A percentile compares a stretch with the other conserved stretches of the same genome.
phyloP scores from a whole-genome alignment of 2,797 vertebrate species.

The Cirrhinus molitorella region DNA sequence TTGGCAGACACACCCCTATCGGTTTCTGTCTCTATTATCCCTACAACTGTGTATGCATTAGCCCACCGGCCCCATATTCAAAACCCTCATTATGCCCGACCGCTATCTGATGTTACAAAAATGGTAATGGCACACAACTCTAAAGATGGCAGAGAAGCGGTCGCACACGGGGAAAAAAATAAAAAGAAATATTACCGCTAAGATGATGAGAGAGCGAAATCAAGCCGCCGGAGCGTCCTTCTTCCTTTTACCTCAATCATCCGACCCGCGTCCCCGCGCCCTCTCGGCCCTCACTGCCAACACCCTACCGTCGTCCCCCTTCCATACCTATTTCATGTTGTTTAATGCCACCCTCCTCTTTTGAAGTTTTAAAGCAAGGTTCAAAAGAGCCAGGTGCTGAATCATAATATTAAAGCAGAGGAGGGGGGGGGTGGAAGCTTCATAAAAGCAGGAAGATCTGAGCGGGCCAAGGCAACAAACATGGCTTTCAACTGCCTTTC shows the following conservation, averaged over 20 bases:
- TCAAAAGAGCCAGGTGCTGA: slow-evolving; percentile 94
- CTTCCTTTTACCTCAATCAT: slow-evolving; percentile 42
- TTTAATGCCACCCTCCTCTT: slow-evolving; percentile 90
- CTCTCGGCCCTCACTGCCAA: slow-evolving; percentile 41
- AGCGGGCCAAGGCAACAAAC: slow-evolving; percentile 90
- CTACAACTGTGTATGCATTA: slow-evolving; percentile 80
- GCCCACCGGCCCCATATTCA: slow-evolving; percentile 85
- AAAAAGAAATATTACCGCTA: slow-evolving; percentile 82
- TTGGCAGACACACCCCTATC: slow-evolving; percentile 81
- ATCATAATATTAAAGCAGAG: slow-evolving; percentile 92
- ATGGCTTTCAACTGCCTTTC: slow-evolving; percentile 98
- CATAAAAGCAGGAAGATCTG: slow-evolving; percentile 90
- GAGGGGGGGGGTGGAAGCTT: slow-evolving; percentile 77
- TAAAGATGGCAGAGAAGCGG: slow-evolving; percentile 89
- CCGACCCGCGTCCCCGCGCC: background rate
- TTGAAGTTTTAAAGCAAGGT: slow-evolving; percentile 94
- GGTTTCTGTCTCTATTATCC: slow-evolving; percentile 79
- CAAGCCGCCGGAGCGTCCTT: slow-evolving; percentile 77
- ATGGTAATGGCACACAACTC: slow-evolving; percentile 83
- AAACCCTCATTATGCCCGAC: slow-evolving; percentile 87
- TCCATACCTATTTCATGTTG: slow-evolving; percentile 85
- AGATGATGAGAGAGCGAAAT: slow-evolving; percentile 90
- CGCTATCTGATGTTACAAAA: slow-evolving; percentile 90
- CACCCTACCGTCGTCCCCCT: slow-evolving; percentile 63
- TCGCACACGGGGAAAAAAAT: slow-evolving; percentile 78